Conservation (phyloP, 1,140 invertebrate genomes). For the Magallana ariakensis region DNA sequence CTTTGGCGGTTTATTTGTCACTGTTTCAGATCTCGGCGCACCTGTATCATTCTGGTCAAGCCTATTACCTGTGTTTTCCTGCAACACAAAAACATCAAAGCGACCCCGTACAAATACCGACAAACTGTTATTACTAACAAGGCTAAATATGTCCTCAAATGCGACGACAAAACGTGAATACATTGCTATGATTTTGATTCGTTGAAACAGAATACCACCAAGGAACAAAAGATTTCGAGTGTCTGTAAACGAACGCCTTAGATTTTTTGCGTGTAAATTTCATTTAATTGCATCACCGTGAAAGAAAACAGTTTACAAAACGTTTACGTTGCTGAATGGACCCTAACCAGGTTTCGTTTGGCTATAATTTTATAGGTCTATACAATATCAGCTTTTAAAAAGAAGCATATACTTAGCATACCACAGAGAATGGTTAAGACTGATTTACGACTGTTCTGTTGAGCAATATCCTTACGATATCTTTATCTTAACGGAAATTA, state of each 20-base stretch:
- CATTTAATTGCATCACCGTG: constrained; percentile 34
- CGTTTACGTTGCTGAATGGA: constrained; percentile 27
- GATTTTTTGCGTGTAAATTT: constrained; percentile 34
- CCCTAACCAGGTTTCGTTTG: constrained; percentile 27
- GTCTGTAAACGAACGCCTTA: constrained; percentile 16
- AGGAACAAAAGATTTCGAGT: constrained; percentile 24
- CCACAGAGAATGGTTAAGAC: constrained; percentile 25
- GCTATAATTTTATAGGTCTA: constrained; percentile 33
- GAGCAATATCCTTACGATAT: constrained; percentile 20
- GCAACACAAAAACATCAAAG: constrained; percentile 55
- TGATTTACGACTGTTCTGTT: constrained; percentile 26
- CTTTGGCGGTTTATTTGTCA: not conserved
- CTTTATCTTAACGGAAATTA: constrained; percentile 30
- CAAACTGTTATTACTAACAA: constrained; percentile 46
- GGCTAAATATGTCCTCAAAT: constrained; percentile 26
- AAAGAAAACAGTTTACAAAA: constrained; percentile 34
- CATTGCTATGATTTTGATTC: constrained; percentile 34
- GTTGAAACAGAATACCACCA: not conserved
- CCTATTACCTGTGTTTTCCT: constrained; percentile 52
- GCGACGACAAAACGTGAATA: constrained; percentile 32
- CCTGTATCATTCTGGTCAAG: constrained; percentile 36
- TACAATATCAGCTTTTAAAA: constrained; percentile 20
- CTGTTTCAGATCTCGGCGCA: constrained; percentile 1
- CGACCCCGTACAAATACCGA: constrained; percentile 25
- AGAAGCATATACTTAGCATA: constrained; percentile 29